These are phyloP conservation scores for Calameuta pallipes DNA, from an alignment of 2,888 invertebrate genomes.

Conservation along the genomic window DNA sequence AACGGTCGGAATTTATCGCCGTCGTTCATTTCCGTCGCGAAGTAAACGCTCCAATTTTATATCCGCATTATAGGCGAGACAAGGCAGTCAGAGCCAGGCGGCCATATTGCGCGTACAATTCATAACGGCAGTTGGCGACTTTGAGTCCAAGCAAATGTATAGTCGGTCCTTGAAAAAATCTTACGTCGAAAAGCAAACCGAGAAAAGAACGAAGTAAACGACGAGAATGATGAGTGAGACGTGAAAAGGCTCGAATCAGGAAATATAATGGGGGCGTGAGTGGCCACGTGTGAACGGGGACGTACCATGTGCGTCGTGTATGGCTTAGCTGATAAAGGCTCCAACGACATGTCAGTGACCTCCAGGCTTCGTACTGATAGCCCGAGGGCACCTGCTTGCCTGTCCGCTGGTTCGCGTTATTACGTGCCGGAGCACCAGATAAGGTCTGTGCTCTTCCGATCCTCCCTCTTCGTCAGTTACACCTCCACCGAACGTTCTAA, in stretches of 20 bases:
- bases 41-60: not conserved
- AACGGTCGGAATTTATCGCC: not conserved
- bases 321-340: slow-evolving; percentile 23
- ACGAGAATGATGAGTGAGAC: not conserved
- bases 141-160: not conserved
- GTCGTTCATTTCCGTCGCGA: not conserved
- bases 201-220: not conserved
- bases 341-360: slow-evolving; percentile 57
- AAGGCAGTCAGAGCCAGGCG: not conserved
- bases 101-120: not conserved
- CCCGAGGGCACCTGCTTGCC: slow-evolving; percentile 2
- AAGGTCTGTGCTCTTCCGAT: not conserved
- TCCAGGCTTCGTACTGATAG: slow-evolving; percentile 18
- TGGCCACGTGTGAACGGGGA: not conserved
- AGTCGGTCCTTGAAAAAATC: not conserved
- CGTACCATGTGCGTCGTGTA: slow-evolving; percentile 4
- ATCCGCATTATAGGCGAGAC: not conserved
- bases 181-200: not conserved
- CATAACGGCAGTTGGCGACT: not conserved
- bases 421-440: not conserved
- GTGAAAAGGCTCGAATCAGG: not conserved
- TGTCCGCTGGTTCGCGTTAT: not conserved
- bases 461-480: not conserved
- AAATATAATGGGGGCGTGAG: not conserved
- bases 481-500: not conserved